Evolutionary conservation across 2,888 invertebrate species (phyloP).

Genomic region (Parascotia fuliginaria): DNA sequence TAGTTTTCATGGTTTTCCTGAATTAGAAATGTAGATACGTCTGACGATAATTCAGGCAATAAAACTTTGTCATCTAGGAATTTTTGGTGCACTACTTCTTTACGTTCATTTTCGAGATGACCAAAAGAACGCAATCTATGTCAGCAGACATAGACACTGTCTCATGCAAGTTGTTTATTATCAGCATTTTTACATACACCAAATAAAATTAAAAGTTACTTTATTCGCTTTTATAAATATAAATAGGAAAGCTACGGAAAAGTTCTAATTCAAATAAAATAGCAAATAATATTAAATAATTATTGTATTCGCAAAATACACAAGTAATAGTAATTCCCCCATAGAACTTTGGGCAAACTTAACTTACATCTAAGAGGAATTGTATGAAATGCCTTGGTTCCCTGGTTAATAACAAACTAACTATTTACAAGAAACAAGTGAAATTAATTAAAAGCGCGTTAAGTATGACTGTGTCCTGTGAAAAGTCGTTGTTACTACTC

Average conservation of each 20-base stretch:
- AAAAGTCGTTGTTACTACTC: slow-evolving; percentile 45
- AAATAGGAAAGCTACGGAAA: background rate
- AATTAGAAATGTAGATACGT: too few species aligned
- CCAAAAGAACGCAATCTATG: too few species aligned
- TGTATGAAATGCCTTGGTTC: slow-evolving; percentile 15
- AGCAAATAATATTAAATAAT: slow-evolving; percentile 30
- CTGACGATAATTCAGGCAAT: too few species aligned
- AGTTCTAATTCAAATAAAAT: slow-evolving; percentile 40
- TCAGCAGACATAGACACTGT: too few species aligned
- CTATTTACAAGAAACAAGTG: slow-evolving; percentile 30
- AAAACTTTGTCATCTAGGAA: too few species aligned
- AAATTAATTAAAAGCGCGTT: slow-evolving; percentile 12
- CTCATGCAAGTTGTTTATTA: too few species aligned
- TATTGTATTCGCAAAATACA: slow-evolving; percentile 43
- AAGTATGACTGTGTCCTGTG: slow-evolving; percentile 49
- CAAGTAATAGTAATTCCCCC: slow-evolving; percentile 10
- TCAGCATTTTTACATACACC: too few species aligned
- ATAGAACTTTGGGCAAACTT: slow-evolving; percentile 8
- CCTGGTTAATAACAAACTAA: slow-evolving; percentile 17
- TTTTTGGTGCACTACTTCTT: too few species aligned
- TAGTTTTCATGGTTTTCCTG: too few species aligned
- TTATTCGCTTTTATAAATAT: too few species aligned
- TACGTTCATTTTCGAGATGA: too few species aligned
- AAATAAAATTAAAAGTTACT: too few species aligned
- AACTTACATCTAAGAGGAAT: slow-evolving; percentile 28